Evolutionary conservation across 53 echinoderm and acorn worm species (phyloP).

Genomic region (Holothuria leucospilota): DNA sequence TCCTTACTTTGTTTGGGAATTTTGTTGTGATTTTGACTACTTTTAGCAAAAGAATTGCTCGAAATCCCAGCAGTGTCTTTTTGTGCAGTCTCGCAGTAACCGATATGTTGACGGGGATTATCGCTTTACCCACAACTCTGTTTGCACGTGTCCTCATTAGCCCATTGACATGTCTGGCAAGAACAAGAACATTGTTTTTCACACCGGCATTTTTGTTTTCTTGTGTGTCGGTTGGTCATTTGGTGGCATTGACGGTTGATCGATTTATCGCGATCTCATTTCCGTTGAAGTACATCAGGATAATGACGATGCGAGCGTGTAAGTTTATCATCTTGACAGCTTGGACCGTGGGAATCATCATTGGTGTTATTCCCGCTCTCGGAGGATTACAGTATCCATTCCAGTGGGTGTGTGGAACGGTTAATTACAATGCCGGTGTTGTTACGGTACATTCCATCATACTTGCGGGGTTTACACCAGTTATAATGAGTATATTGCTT

Average conservation of each 20-base stretch:
- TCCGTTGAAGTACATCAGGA: constrained; percentile 16
- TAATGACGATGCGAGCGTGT: constrained; percentile 1
- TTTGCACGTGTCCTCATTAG: constrained; percentile 22
- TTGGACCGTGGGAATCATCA: not conserved
- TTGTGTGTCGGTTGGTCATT: not conserved
- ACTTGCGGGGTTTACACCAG: not conserved
- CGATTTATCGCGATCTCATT: constrained; percentile 11
- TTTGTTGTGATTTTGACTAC: not conserved
- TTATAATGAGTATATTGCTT: not conserved
- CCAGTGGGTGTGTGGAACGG: constrained; percentile 39
- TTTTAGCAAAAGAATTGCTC: not conserved
- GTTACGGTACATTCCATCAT: not conserved
- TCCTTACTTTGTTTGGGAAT: constrained; percentile 7
- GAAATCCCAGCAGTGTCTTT: constrained; percentile 4
- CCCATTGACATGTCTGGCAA: constrained; percentile 24
- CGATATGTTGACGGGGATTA: not conserved
- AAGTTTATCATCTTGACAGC: not conserved
- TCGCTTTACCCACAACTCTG: not conserved
- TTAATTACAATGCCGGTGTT: constrained; percentile 2
- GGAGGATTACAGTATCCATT: not conserved
- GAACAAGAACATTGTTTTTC: constrained; percentile 11
- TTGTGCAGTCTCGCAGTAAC: constrained; percentile 23
- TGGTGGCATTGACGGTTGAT: constrained; percentile 25
- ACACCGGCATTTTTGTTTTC: not conserved
- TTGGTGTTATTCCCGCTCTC: not conserved